Evolutionary conservation across 2,888 invertebrate species (phyloP).

Genomic region (Andrena chrysosceles): DNA sequence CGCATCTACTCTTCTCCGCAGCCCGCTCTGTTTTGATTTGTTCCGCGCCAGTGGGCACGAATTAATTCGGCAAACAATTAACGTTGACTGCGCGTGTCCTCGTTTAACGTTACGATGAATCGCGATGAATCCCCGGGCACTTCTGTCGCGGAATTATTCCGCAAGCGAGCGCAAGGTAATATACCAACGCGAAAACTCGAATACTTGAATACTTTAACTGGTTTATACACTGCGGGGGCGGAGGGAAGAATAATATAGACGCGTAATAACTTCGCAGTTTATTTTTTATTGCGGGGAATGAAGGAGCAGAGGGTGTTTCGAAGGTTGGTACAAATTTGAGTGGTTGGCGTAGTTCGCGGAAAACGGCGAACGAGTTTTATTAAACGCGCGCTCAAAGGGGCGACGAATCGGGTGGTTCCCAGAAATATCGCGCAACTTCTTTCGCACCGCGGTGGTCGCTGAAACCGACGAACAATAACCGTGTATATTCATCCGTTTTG

Average conservation of each 20-base stretch:
- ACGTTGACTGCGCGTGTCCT: neutral
- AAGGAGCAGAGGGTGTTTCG: too few species aligned
- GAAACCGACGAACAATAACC: slow-evolving; percentile 14
- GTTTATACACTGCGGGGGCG: too few species aligned
- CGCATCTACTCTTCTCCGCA: neutral
- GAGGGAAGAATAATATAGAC: too few species aligned
- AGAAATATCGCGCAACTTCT: neutral
- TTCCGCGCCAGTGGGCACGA: slow-evolving; percentile 13
- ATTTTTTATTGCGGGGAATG: too few species aligned
- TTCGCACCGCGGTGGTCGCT: neutral
- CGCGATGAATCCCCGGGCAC: neutral
- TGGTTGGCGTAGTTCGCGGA: too few species aligned
- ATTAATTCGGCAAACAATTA: slow-evolving; percentile 52
- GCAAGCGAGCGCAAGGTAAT: too few species aligned
- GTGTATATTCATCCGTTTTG: slow-evolving; percentile 8
- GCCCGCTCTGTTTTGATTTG: slow-evolving; percentile 22
- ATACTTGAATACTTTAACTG: too few species aligned
- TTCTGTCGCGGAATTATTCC: neutral
- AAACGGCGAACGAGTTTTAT: too few species aligned
- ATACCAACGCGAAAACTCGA: too few species aligned
- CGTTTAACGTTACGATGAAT: neutral
- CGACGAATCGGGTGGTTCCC: neutral
- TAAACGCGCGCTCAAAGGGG: neutral
- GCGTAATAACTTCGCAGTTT: too few species aligned
- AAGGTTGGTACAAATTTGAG: too few species aligned